Conservation (phyloP, 2,797 vertebrate genomes). For the Sebastes minor region DNA sequence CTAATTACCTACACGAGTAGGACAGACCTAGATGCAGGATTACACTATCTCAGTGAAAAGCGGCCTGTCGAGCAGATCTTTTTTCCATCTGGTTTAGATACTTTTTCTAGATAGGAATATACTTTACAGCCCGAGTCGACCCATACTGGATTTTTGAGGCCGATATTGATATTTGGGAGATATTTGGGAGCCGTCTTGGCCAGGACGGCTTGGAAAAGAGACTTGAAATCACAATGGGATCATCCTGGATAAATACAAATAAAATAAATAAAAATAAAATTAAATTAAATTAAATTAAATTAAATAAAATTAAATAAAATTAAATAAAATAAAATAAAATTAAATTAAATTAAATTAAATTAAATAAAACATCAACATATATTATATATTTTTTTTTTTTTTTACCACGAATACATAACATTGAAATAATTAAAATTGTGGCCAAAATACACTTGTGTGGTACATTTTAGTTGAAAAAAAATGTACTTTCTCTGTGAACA, state of each 20-base stretch:
- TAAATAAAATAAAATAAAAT: accelerated
- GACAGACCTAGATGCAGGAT: slow-evolving; percentile 38
- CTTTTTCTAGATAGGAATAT: background rate
- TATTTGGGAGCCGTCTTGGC: no score
- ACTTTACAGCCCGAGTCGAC: background rate
- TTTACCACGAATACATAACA: background rate
- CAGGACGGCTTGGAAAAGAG: no score
- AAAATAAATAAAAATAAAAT: no score
- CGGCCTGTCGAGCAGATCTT: background rate
- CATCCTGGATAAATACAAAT: no score
- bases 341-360: no score
- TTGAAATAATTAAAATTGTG: background rate
- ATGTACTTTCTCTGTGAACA: background rate
- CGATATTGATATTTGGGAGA: background rate
- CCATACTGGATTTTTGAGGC: background rate
- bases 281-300: no score
- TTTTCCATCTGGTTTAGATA: background rate
- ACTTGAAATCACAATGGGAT: background rate
- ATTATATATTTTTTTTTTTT: background rate
- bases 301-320: accelerated
- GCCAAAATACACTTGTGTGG: background rate
- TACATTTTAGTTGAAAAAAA: background rate
- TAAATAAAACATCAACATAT: no score
- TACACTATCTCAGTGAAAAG: slow-evolving; percentile 3
- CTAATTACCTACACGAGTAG: slow-evolving; percentile 51